Evolutionary conservation across 64 coral and sea anemone genomes (phyloP).

Genomic region (Actinia equina): DNA sequence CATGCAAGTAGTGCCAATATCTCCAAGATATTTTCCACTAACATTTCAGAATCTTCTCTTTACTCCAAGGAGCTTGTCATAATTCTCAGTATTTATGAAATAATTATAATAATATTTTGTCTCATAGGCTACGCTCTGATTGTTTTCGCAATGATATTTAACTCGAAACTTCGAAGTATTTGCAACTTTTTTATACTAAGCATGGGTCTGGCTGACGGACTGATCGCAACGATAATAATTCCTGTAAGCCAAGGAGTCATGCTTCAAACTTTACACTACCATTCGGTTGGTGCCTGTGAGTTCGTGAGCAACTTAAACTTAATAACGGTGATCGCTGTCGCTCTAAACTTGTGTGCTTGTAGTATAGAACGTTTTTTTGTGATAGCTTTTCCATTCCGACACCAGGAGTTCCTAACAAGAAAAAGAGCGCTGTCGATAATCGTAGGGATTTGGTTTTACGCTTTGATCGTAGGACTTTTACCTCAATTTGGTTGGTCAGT

Average conservation of each 20-base stretch:
- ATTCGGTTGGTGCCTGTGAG: constrained; percentile 47
- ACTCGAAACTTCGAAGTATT: constrained; percentile 42
- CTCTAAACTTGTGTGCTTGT: constrained; percentile 53
- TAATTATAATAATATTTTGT: background rate
- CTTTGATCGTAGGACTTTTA: constrained; percentile 37
- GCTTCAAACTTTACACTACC: constrained; percentile 23
- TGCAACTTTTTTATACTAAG: constrained; percentile 90
- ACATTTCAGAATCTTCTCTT: background rate
- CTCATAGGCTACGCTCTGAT: constrained; percentile 28
- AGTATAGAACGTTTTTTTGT: constrained; percentile 71
- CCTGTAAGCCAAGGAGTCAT: constrained; percentile 44
- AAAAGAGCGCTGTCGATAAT: constrained; percentile 40
- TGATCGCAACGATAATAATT: constrained; percentile 53
- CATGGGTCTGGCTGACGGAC: constrained; percentile 54
- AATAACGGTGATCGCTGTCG: constrained; percentile 46
- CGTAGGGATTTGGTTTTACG: constrained; percentile 47
- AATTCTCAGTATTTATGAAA: constrained; percentile 7
- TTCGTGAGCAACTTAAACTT: constrained; percentile 53
- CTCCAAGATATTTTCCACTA: background rate
- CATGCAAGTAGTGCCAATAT: background rate
- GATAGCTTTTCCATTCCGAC: constrained; percentile 55
- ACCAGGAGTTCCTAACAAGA: constrained; percentile 53
- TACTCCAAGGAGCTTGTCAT: constrained; percentile 8
- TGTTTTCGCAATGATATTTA: constrained; percentile 10
- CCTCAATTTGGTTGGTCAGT: constrained; percentile 65